Evolutionary conservation across 2,113 vertebrate species (phyloP), one percentile per base, ranked within the genome.

Genomic region (Mus spicilegus): DNA sequence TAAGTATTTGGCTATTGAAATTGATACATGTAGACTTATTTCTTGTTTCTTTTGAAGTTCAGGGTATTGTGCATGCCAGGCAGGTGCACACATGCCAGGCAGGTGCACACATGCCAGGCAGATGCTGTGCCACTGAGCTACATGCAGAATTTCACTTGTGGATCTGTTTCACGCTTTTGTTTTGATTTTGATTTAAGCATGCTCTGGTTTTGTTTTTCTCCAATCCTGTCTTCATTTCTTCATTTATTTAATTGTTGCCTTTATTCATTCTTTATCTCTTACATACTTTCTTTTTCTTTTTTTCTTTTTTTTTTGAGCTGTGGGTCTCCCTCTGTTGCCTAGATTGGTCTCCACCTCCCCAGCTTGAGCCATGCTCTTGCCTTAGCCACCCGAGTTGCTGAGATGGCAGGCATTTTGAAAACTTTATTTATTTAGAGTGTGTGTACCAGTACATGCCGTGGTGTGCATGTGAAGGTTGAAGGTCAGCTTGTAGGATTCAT

Each of bases 211-310:
- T 92, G 22, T 36, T 78, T 93, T 95, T 80, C 3, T 92, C 14
- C 65, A 69, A 56, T 90, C 67, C 51, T 69, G 56, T 65, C 85
- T 96, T 77, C 70, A 39, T 72, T 85, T 26, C 85, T 96, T 77
- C 70, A 39, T 72, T 85, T 26, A 63, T 76, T 93, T 94, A 63
- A 65, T 80, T 92, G 46, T 49, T 56, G 24, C 42, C 49, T 92
- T 93, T 92, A 36, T 58, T 90, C 54, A 91, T 19, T 46, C 6
- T 87, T 76, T 81, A 58, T 65, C 42, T 88, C 82, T 67, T 58
- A 81, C 17, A n/a, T 1, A 39, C 51, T 39, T 86, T 20, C 24
- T 86, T 36, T 84, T 73, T 56, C 30, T 89, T 7, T 91, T 49
- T 90, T 75, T 42, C 58, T 67, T 67, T 28, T 67, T 67, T 67